Conservation (phyloP, 2,113 vertebrate genomes). For the Meleagris gallopavo region DNA sequence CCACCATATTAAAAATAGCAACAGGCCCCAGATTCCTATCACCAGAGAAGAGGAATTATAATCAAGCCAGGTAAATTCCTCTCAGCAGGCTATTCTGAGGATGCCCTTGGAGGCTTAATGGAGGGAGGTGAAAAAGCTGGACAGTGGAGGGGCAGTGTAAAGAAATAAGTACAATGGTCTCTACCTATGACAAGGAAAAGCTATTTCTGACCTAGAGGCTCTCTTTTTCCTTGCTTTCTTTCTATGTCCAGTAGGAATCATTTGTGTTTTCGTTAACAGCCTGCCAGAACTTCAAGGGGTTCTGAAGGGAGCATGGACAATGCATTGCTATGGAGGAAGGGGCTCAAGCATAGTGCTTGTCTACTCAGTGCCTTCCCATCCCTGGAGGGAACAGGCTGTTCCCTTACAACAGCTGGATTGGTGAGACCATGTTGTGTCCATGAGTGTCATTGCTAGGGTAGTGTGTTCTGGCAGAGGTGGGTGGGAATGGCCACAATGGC, state of each 20-base stretch:
- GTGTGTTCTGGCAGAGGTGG: conserved; percentile 18
- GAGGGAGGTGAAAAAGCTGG: not conserved
- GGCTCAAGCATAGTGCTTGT: not conserved
- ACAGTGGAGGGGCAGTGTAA: not conserved
- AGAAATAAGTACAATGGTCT: fast-evolving
- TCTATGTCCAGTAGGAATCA: not conserved
- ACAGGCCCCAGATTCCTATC: not conserved
- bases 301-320: not conserved
- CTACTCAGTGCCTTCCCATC: not conserved
- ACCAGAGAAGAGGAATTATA: not conserved
- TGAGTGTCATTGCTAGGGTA: not conserved
- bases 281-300: not conserved
- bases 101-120: not conserved
- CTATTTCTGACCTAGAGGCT: not conserved
- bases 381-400: not conserved
- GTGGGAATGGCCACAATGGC: not conserved
- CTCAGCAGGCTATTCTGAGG: not conserved
- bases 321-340: not conserved
- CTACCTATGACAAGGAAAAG: not conserved
- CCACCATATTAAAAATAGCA: not conserved
- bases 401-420: not conserved
- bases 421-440: not conserved
- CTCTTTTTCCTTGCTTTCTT: not conserved
- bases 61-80: not conserved
- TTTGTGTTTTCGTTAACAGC: not conserved